Evolutionary conservation across 2,113 vertebrate genomes (phyloP), one percentile per base, ranked within the genome.

Genomic region (Pycnonotus jocosus): DNA sequence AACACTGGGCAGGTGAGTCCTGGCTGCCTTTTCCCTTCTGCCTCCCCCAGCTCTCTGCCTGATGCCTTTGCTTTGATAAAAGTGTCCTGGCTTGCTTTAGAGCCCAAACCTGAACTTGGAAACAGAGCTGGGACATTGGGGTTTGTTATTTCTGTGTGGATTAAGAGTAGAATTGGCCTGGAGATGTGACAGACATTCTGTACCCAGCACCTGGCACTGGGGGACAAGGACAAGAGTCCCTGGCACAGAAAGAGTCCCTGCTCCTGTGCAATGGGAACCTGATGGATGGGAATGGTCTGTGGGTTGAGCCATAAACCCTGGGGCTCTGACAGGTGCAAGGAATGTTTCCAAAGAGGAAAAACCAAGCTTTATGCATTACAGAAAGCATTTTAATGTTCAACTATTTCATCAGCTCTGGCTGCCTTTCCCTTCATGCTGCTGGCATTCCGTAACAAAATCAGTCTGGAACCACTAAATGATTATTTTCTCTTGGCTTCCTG

Each of bases 1-100:
- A 99, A 96, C 95, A 99, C 99, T 0, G 99, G 99, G 6, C 99
- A 99, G 98, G 99, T 99, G 94, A 96, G 98, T 91, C 40, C 40
- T 53, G 2, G 8, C 8, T 1, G 4, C 35, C 14, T 62, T 53
- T 25, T 22, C 10, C 73, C 56, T 45, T 14, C 40, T 1, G 31
- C 33, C 50, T 6, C 24, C 50, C 21, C 69, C 44, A 1, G 25
- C 69, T n/a, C 51, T 80, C 54, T 78, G 38, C 50, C 4, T 22
- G 5, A 0, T 22, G 61, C 77, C 70, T 61, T 56, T 16, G 0
- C 74, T 73, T 15, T 45, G 33, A 3, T 58, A 0, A 4, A 24
- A 31, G 30, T 8, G 7, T 24, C 81, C 61, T 64, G 60, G 30
- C 45, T 45, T 33, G 65, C 30, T 0, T 21, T 51, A 20, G 45